These are phyloP conservation scores for Vimba vimba DNA, from an alignment of 2,113 vertebrate genomes.

Conservation along the genomic window DNA sequence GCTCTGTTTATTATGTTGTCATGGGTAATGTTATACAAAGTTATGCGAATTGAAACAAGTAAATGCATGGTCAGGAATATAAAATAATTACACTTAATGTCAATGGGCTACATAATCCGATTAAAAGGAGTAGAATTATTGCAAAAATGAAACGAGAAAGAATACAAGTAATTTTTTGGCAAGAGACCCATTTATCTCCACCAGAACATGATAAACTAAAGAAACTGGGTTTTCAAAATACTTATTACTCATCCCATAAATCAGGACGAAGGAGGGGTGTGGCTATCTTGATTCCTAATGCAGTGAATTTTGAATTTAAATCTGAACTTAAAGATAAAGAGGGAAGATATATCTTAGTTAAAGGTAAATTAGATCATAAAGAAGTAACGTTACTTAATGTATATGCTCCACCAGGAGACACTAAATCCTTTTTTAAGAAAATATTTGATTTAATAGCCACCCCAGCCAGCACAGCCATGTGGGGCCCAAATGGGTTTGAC, in stretches of 20 bases:
- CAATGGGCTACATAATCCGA: neutral
- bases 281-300: neutral
- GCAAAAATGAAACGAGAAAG: neutral
- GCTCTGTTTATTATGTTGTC: neutral
- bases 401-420: slow-evolving; percentile 4
- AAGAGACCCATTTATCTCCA: neutral
- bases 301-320: neutral
- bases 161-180: slow-evolving; percentile 5
- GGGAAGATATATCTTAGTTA: no score
- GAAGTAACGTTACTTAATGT: neutral
- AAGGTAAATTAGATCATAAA: neutral
- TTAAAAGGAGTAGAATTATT: neutral
- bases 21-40: neutral
- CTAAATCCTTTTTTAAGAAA: neutral
- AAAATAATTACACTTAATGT: neutral
- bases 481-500: no score
- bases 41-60: neutral
- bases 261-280: neutral
- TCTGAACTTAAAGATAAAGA: neutral
- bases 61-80: neutral
- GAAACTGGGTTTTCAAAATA: neutral
- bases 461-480: no score
- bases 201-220: neutral
- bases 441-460: neutral
- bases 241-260: neutral